phyloP scores from a whole-genome alignment of 2,888 invertebrate genomes.

The Scaptomyza parva region DNA sequence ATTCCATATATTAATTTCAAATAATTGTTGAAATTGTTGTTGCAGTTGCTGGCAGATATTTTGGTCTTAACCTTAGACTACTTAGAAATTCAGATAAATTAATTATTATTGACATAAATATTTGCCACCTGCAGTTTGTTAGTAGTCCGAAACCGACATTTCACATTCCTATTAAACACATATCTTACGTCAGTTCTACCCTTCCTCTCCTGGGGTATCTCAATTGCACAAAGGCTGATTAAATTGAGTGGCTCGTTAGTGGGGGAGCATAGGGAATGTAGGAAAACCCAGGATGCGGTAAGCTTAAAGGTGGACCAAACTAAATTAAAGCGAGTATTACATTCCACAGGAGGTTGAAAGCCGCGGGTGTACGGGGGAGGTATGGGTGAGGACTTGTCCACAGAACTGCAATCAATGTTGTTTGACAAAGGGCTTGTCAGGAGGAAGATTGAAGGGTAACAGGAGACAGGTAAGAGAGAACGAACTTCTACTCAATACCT shows the following conservation, averaged over 20 bases:
- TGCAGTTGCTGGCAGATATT: no score
- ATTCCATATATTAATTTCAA: not conserved
- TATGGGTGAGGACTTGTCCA: not conserved
- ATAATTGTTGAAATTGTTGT: not conserved
- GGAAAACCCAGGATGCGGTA: constrained; percentile 1
- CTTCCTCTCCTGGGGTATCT: not conserved
- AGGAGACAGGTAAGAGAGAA: not conserved
- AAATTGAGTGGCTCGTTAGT: constrained; percentile 54
- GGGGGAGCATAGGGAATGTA: not conserved
- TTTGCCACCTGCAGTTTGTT: not conserved
- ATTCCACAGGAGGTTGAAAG: not conserved
- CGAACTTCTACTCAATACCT: constrained; percentile 12
- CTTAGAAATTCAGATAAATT: not conserved
- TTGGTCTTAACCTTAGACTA: not conserved
- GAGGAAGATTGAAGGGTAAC: not conserved
- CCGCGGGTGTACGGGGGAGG: no score
- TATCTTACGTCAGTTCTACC: no score
- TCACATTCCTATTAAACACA: not conserved
- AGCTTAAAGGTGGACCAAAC: constrained; percentile 34
- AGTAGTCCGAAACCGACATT: constrained; percentile 2
- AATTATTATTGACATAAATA: not conserved
- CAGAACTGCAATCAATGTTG: constrained; percentile 25
- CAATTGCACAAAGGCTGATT: constrained; percentile 41
- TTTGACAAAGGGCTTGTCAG: constrained; percentile 34
- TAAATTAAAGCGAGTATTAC: constrained; percentile 28